Conservation (phyloP, 2,113 vertebrate genomes). For the Dissostichus mawsoni region DNA sequence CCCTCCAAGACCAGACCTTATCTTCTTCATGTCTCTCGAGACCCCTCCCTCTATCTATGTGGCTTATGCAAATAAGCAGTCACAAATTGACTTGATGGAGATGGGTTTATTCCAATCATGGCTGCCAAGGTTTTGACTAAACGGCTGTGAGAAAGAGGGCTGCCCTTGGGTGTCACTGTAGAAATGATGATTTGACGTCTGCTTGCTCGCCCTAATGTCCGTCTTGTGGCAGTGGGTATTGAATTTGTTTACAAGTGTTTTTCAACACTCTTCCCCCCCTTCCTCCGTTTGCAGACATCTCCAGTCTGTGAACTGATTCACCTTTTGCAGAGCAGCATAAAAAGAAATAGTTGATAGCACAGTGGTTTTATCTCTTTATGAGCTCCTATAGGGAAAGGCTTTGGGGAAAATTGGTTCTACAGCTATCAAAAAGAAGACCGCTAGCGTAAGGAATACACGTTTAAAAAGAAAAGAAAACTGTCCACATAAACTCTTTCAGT, state of each 20-base stretch:
- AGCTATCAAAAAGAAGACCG: conserved; percentile 75
- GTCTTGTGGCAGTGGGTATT: conserved; percentile 41
- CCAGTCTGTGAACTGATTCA: conserved; percentile 63
- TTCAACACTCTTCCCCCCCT: conserved; percentile 4
- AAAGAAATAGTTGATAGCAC: conserved; percentile 75
- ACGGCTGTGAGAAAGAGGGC: conserved; percentile 48
- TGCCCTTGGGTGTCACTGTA: conserved; percentile 49
- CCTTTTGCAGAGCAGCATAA: conserved; percentile 69
- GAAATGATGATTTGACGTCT: conserved; percentile 63
- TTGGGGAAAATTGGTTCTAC: conserved; percentile 79
- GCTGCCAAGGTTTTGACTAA: conserved; percentile 56
- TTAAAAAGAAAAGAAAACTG: conserved; percentile 34
- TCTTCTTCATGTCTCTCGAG: conserved; percentile 55
- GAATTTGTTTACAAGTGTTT: conserved; percentile 67
- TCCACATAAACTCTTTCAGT: conserved; percentile 49
- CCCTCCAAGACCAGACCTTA: conserved; percentile 65
- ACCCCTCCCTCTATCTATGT: conserved; percentile 45
- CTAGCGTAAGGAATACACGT: conserved; percentile 67
- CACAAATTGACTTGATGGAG: conserved; percentile 76
- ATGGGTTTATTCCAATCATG: conserved; percentile 73
- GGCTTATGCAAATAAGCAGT: conserved; percentile 66
- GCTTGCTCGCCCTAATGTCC: conserved; percentile 36
- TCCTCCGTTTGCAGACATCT: conserved; percentile 46
- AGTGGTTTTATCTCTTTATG: conserved; percentile 82
- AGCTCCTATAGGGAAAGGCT: conserved; percentile 73